Conservation (phyloP, 2,888 invertebrate genomes). For the Nebria brevicollis region DNA sequence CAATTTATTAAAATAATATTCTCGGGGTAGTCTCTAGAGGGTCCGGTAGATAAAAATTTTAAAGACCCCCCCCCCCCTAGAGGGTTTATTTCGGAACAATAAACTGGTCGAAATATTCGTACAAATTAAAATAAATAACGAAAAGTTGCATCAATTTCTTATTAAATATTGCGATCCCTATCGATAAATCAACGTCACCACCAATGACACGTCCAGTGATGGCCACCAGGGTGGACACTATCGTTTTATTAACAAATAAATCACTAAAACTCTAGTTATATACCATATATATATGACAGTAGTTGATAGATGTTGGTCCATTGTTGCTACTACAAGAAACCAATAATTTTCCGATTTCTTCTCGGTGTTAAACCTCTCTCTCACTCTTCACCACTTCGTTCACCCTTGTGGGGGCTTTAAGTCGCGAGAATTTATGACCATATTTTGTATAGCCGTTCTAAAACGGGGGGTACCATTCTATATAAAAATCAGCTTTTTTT, state of each 20-base stretch:
- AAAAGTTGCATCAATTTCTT: neutral
- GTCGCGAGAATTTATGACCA: neutral
- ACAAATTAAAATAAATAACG: neutral
- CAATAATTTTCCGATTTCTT: conserved; percentile 1
- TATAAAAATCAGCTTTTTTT: neutral
- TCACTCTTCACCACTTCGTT: neutral
- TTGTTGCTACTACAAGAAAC: neutral
- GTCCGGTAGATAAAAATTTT: neutral
- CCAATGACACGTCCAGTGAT: neutral
- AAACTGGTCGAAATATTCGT: too few relatives aligned
- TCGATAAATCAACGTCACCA: conserved; percentile 1
- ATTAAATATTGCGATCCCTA: neutral
- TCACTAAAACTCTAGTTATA: neutral
- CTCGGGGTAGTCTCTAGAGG: neutral
- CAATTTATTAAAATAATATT: neutral
- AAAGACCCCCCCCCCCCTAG: neutral
- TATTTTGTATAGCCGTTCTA: neutral
- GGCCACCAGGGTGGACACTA: neutral
- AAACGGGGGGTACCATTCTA: neutral
- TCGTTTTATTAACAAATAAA: conserved; percentile 1
- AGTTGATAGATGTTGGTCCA: neutral
- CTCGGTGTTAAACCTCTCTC: neutral
- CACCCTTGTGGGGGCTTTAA: neutral
- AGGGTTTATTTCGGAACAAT: too few relatives aligned
- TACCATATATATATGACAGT: neutral